Base-by-base conservation (phyloP, 1,140 invertebrate species). In the Formica selysi region DNA sequence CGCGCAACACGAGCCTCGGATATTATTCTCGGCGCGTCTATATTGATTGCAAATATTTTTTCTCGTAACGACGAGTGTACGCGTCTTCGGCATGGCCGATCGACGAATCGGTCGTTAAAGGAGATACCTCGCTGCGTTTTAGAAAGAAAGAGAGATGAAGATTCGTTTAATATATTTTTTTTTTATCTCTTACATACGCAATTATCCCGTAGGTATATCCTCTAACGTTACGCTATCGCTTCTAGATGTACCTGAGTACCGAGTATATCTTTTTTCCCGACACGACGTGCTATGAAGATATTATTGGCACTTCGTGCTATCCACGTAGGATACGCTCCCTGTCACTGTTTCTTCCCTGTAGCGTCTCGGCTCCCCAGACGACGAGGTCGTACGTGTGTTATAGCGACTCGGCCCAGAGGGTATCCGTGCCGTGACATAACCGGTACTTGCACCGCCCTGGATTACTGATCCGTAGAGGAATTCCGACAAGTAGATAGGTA, bases 381-480 rank as follows among this genome's bases (percentile, higher is more conserved):
- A 36, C 57, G 87, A 84, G 76, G 48, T 83, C 87, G 85, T 86
- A 87, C 85, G 89, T 89, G 85, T 64, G 67, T 54, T 64, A 54
- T 70, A 89, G 74, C 85, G 79, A 64, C 36, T 65, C 88, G 86
- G 89, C 85, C 89, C 89, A 70, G 79, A 76, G 88, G 89, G 80
- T 90, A 90, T 89, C 86, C 88, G 81, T 71, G 64, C 87, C 88
- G 76, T 89, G 88, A 87, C 85, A 90, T 90, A 89, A 90, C 89
- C 89, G 76, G 78, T 89, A 90, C 89, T 83, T 88, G 84, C 84
- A 88, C 73, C 36, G 68, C 64, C 86, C 89, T 70, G n/a, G 83
- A 64, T 84, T 88, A 90, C 89, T 88, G 89, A 91, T 91, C 89
- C 89, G 89, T 90, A 85, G 73, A 88, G 79, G 83, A 86, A 90